Evolutionary conservation across 2,888 invertebrate species (phyloP).

Genomic region (Limulus polyphemus): DNA sequence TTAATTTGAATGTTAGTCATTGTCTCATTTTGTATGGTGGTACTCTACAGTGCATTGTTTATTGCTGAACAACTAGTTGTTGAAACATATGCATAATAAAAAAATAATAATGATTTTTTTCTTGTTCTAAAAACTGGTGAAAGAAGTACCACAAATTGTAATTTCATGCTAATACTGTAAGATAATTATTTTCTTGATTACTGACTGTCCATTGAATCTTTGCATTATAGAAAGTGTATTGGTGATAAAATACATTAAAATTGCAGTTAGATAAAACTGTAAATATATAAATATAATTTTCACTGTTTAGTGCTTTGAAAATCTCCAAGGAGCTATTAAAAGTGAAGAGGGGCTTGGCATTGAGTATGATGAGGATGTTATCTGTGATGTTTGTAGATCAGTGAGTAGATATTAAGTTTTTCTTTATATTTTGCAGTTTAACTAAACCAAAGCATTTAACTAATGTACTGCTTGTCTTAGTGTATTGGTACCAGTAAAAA

Average conservation of each 20-base stretch:
- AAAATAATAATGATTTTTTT: too few relatives aligned
- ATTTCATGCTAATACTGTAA: too few relatives aligned
- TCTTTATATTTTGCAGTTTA: not conserved
- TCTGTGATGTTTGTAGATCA: conserved; percentile 95
- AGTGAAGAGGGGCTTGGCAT: conserved; percentile 82
- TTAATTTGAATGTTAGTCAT: too few relatives aligned
- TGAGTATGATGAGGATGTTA: conserved; percentile 95
- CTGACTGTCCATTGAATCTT: not conserved
- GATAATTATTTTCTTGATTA: too few relatives aligned
- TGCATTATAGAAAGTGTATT: not conserved
- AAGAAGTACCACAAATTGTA: too few relatives aligned
- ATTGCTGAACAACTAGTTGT: too few relatives aligned
- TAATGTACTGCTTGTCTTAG: not conserved
- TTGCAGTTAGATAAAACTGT: not conserved
- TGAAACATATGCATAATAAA: too few relatives aligned
- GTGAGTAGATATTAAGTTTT: conserved; percentile 39
- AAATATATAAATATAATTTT: not conserved
- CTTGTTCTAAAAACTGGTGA: too few relatives aligned
- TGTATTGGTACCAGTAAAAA: not conserved
- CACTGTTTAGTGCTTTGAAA: conserved; percentile 58
- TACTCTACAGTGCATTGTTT: too few relatives aligned
- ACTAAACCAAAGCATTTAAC: too few relatives aligned
- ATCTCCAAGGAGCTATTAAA: conserved; percentile 78
- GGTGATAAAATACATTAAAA: not conserved
- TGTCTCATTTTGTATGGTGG: too few relatives aligned